Conservation (phyloP, 2,888 invertebrate species). For the Sphaerolaimus hirsutus region DNA sequence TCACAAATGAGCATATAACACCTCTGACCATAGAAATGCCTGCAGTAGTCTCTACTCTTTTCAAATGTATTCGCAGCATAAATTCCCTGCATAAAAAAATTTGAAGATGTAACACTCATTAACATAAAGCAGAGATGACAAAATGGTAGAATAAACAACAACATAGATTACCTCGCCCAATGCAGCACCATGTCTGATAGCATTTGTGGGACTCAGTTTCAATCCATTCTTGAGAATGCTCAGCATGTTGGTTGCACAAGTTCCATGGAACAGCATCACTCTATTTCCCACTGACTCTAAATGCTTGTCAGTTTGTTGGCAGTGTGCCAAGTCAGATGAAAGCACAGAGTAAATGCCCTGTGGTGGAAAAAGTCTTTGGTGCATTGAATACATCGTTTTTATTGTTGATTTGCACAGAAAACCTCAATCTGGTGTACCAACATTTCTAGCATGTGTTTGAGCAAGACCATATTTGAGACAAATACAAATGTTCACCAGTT, state of each 20-base stretch:
- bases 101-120: background rate
- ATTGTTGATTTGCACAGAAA: too few relatives aligned
- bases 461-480: too few relatives aligned
- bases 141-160: too few relatives aligned
- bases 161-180: slow-evolving; percentile 28
- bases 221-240: slow-evolving; percentile 32
- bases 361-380: too few relatives aligned
- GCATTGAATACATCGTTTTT: too few relatives aligned
- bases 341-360: too few relatives aligned
- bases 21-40: too few relatives aligned
- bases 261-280: slow-evolving; percentile 32
- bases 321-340: too few relatives aligned
- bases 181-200: slow-evolving; percentile 26
- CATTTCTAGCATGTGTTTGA: too few relatives aligned
- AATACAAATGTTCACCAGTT: too few relatives aligned
- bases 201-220: slow-evolving; percentile 29
- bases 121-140: background rate
- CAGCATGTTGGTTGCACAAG: slow-evolving; percentile 29
- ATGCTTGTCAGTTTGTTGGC: background rate
- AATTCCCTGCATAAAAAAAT: slow-evolving; percentile 27
- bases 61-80: slow-evolving; percentile 33
- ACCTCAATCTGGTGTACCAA: too few relatives aligned
- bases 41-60: slow-evolving; percentile 29
- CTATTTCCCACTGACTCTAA: background rate
- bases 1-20: too few relatives aligned